Evolutionary conservation across 2,888 invertebrate species (phyloP), one percentile per base, ranked within the genome.

Genomic region (Geophilus truncorum): DNA sequence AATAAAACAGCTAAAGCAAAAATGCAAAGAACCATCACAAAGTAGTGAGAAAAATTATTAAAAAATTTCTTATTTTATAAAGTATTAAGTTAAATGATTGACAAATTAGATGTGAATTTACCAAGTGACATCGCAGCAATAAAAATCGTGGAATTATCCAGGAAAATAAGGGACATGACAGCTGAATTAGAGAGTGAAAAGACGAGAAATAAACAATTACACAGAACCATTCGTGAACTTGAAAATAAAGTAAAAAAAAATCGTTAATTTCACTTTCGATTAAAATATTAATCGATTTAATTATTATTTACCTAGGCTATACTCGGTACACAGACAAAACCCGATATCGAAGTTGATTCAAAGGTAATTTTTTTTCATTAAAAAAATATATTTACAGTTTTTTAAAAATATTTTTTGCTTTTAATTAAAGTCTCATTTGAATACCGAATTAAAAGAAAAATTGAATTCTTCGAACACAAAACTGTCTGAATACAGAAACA

Each of bases 71-170:
- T 36, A 18, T 32, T 1, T 15, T n/a, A 70, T n/a, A 70, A 6
- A 57, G 10, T 57, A 18, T 70, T 70, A 9, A 21, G 34, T 70
- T 70, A 18, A 12, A 25, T 70, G 6, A n/a, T n/a, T n/a, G 21
- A n/a, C 6, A 12, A 4, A 25, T 10, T 45, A 78, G 78, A 6
- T 23, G 21, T 32, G 23, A 78, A 45, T 40, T 7, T 78, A 45
- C 25, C 78, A 1, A 79, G 79, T 36, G 80, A 80, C 23, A 36
- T 36, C 1, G 80, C 80, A 12, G 36, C 80, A 12, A 18, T 90
- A n/a, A 92, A 92, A 87, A 90, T 92, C 81, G 89, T 92, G 0
- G 92, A 92, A 80, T 87, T 92, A 6, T 91, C 91, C 84, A 92
- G 91, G 85, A 91, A 91, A 85, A 90, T 91, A 78, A 87, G 92